These are phyloP conservation scores for Porphyrio hochstetteri DNA, from an alignment of 2,113 vertebrate genomes.

Conservation along the genomic window DNA sequence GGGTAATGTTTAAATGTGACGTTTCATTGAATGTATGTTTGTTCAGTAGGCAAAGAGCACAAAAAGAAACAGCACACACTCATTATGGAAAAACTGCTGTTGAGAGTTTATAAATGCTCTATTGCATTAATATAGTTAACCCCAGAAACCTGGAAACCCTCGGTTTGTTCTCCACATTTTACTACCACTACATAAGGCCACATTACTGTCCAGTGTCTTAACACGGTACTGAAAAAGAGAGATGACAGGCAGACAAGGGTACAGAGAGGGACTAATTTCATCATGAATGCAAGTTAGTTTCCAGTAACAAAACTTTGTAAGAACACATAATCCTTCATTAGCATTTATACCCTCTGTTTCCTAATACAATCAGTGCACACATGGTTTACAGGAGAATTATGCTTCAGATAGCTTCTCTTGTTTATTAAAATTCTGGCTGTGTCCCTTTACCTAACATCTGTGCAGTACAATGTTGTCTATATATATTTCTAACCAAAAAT, in stretches of 20 bases:
- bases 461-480: neutral
- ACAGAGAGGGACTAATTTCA: neutral
- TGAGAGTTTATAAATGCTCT: neutral
- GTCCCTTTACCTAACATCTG: neutral
- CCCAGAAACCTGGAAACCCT: neutral
- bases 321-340: conserved; percentile 44
- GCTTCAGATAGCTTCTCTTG: neutral
- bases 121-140: neutral
- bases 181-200: neutral
- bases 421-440: neutral
- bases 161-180: neutral
- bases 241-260: neutral
- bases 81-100: neutral
- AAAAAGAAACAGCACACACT: neutral
- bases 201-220: neutral
- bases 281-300: neutral
- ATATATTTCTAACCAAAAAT: neutral
- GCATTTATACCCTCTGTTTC: conserved; percentile 15
- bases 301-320: neutral
- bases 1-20: neutral
- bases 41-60: neutral
- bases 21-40: neutral
- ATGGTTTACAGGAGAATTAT: neutral
- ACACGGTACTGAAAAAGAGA: neutral
- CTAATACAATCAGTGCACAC: neutral